Conservation (phyloP, 2,797 vertebrate species). For the Betta splendens region DNA sequence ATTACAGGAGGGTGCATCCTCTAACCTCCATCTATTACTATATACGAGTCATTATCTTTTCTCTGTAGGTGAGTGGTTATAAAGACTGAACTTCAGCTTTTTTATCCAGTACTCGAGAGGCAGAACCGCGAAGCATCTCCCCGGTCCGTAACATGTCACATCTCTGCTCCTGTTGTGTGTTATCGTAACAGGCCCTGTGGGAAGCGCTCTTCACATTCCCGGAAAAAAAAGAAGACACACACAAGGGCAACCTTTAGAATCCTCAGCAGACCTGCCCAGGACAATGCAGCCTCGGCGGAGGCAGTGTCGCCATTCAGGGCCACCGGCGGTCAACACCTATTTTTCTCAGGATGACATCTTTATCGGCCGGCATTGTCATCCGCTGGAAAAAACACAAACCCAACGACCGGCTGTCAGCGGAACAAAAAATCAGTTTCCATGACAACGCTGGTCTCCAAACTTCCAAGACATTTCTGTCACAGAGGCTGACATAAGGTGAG, state of each 20-base stretch:
- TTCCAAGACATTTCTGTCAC: slow-evolving; percentile 68
- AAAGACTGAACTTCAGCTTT: slow-evolving; percentile 28
- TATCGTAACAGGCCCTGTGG: slow-evolving; percentile 52
- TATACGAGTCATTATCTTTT: slow-evolving; percentile 48
- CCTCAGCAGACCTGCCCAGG: slow-evolving; percentile 41
- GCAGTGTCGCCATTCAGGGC: slow-evolving; percentile 44
- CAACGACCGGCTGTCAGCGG: slow-evolving; percentile 44
- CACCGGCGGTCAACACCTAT: slow-evolving; percentile 61
- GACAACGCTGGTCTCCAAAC: slow-evolving; percentile 67
- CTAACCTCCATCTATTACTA: slow-evolving; percentile 57
- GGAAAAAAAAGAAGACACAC: slow-evolving; percentile 53
- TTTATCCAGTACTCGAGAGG: slow-evolving; percentile 19
- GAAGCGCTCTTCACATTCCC: slow-evolving; percentile 57
- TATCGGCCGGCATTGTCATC: slow-evolving; percentile 65
- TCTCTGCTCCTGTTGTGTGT: slow-evolving; percentile 37
- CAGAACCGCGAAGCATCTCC: slow-evolving; percentile 5
- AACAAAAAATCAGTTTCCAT: slow-evolving; percentile 75
- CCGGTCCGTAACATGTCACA: slow-evolving; percentile 40
- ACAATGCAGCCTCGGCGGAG: slow-evolving; percentile 39
- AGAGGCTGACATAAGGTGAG: slow-evolving; percentile 63
- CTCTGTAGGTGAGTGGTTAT: slow-evolving; percentile 34
- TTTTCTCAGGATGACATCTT: slow-evolving; percentile 71
- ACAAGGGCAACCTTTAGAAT: slow-evolving; percentile 37
- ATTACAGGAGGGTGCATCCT: slow-evolving; percentile 38
- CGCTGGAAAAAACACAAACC: slow-evolving; percentile 49